A percentile compares a stretch with the other conserved stretches of the same genome.
These are phyloP conservation scores for Charanyca ferruginea DNA, from an alignment of 2,888 invertebrate genomes.

Conservation along the genomic window DNA sequence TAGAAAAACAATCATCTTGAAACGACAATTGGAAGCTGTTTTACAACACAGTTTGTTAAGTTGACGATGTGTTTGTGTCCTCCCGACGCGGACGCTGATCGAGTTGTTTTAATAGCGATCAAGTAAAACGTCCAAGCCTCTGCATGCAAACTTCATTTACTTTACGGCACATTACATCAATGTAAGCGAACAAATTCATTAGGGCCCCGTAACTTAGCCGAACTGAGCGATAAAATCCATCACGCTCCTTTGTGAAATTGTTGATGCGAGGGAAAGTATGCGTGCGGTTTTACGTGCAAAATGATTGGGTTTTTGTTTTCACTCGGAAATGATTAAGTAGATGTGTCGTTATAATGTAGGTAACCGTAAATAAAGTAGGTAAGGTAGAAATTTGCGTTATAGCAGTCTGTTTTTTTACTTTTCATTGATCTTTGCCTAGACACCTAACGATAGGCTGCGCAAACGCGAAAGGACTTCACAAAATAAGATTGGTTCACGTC, in stretches of 20 bases:
- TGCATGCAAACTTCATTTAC: conserved; percentile 72
- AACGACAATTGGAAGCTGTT: conserved; percentile 59
- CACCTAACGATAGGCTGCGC: not conserved
- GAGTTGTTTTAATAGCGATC: conserved; percentile 74
- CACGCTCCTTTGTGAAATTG: conserved; percentile 44
- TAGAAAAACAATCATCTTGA: conserved; percentile 52
- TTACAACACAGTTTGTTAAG: conserved; percentile 72
- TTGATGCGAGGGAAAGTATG: conserved; percentile 28
- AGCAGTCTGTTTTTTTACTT: not conserved
- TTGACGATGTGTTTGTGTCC: conserved; percentile 70
- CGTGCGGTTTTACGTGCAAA: conserved; percentile 19
- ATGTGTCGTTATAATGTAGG: not conserved
- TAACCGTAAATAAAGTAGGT: not conserved
- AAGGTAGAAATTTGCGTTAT: not conserved
- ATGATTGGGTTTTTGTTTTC: conserved; percentile 14
- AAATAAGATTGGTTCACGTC: conserved; percentile 63
- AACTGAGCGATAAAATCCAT: conserved; percentile 52
- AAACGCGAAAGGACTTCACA: conserved; percentile 43
- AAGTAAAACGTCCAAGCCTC: conserved; percentile 67
- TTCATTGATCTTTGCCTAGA: not conserved
- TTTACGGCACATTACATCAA: conserved; percentile 67
- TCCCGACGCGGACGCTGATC: conserved; percentile 57
- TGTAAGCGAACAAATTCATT: conserved; percentile 59
- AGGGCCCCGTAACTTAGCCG: conserved; percentile 42
- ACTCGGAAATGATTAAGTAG: not conserved